Conservation (phyloP, 1,140 invertebrate genomes). For the Brachionus koreanus region DNA sequence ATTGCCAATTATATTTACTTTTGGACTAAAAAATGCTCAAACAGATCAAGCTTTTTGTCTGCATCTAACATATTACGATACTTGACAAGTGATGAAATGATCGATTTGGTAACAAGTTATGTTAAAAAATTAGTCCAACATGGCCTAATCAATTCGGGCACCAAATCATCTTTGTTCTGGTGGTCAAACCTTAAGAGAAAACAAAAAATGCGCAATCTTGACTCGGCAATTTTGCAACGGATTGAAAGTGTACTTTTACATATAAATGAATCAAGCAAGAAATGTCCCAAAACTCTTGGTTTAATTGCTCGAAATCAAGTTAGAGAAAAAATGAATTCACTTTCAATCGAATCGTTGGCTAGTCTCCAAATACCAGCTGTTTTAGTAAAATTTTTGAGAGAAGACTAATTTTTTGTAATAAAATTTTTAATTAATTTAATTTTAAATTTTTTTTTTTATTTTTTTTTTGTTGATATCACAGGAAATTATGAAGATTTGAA, state of each 20-base stretch:
- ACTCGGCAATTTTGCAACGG: neutral
- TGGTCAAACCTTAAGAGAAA: slow-evolving; percentile 5
- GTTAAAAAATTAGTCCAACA: neutral
- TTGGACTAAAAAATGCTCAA: neutral
- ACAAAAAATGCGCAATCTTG: neutral
- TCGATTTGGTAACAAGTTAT: neutral
- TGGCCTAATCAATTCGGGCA: neutral
- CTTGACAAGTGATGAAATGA: neutral
- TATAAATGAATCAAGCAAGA: neutral
- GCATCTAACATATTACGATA: slow-evolving; percentile 1
- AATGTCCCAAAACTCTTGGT: neutral
- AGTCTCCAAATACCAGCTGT: neutral
- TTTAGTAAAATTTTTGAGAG: slow-evolving; percentile 4
- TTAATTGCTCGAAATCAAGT: neutral
- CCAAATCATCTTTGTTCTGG: neutral
- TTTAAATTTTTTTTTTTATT: neutral
- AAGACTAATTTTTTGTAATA: neutral
- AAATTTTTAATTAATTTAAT: neutral
- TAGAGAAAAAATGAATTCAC: neutral
- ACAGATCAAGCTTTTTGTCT: neutral
- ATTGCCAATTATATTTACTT: slow-evolving; percentile 8
- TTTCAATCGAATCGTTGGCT: neutral
- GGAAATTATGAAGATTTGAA: neutral
- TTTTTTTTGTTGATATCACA: neutral
- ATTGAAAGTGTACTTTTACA: neutral